Percentiles rank a stretch among this genome's conserved stretches.
Evolutionary conservation across 2,888 invertebrate genomes (phyloP).

Genomic region (Temnothorax unifasciatus): DNA sequence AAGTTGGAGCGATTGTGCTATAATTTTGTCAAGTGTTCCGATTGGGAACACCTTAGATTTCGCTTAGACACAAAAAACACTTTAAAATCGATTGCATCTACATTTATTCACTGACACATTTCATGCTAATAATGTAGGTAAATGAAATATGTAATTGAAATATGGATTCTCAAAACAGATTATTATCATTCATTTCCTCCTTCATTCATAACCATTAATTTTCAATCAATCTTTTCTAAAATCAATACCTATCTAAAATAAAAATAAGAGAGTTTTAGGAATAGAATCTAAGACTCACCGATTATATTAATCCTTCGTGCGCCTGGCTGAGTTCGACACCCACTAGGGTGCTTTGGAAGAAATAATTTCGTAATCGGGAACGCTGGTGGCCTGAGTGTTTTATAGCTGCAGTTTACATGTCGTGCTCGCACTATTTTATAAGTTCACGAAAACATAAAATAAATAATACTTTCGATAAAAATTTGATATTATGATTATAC

Average conservation of each 20-base stretch:
- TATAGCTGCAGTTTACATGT: too few relatives aligned
- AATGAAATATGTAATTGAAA: neutral
- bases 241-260: neutral
- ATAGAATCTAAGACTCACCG: neutral
- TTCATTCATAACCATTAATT: neutral
- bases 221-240: neutral
- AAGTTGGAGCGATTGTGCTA: neutral
- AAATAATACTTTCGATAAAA: too few relatives aligned
- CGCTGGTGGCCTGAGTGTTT: too few relatives aligned
- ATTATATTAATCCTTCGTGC: neutral
- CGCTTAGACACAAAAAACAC: neutral
- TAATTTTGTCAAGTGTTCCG: neutral
- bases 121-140: neutral
- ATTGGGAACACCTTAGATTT: neutral
- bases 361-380: too few relatives aligned
- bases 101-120: neutral
- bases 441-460: too few relatives aligned
- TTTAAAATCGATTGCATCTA: neutral
- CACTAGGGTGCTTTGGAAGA: too few relatives aligned
- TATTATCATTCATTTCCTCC: neutral
- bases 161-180: neutral
- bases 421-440: too few relatives aligned
- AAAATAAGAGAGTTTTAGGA: neutral
- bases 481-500: too few relatives aligned
- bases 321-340: too few relatives aligned